Evolutionary conservation across 1,140 invertebrate genomes (phyloP).

Genomic region (Caenorhabditis elegans): WBcel235 BX284605.5:11060001-11060500

Average conservation of each 20-base stretch:
- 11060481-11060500: no score
- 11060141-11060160: neutral
- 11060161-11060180: conserved; percentile 1
- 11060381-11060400: no score
- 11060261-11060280: conserved; percentile 16
- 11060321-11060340: neutral
- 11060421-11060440: no score
- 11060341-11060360: no score
- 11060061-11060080: no score
- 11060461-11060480: no score
- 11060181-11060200: conserved; percentile 27
- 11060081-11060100: conserved; percentile 8
- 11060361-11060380: no score
- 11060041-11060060: no score
- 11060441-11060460: no score
- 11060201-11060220: conserved; percentile 43
- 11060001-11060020: no score
- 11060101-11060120: neutral
- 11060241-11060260: conserved; percentile 5
- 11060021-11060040: no score
- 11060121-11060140: conserved; percentile 11
- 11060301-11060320: neutral
- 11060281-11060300: neutral
- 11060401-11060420: no score
- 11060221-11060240: conserved; percentile 29